Conservation (phyloP, 2,113 vertebrate genomes). For the Laterallus jamaicensis region DNA sequence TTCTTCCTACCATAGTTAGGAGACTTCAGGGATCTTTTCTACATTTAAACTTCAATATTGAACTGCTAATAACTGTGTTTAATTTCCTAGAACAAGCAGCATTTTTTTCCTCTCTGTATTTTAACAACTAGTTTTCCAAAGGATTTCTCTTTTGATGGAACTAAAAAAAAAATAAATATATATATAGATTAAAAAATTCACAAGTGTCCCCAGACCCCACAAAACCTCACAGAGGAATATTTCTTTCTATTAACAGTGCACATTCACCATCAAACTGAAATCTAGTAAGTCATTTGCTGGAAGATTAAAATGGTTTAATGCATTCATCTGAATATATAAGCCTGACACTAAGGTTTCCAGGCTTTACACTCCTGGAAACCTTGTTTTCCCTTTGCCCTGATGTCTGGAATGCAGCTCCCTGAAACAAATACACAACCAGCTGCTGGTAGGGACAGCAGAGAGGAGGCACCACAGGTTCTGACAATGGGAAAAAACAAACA, state of each 20-base stretch:
- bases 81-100: not conserved
- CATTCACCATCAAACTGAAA: not conserved
- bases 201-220: not conserved
- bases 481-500: not conserved
- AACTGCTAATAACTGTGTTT: not conserved
- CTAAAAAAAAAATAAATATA: not conserved
- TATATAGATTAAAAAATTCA: not conserved
- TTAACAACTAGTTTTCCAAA: constrained; percentile 9
- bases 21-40: not conserved
- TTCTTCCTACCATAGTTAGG: not conserved
- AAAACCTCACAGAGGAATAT: not conserved
- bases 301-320: not conserved
- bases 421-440: not conserved
- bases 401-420: not conserved
- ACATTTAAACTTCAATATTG: not conserved
- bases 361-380: not conserved
- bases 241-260: not conserved
- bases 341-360: not conserved
- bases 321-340: not conserved
- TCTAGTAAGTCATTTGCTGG: not conserved
- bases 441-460: not conserved
- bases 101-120: not conserved
- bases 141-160: constrained; percentile 11
- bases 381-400: not conserved
- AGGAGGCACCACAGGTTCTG: not conserved